Percentiles rank a stretch among this genome's conserved stretches.
These are phyloP conservation scores for Macrotrachela quadricornifera DNA, from an alignment of 1,140 invertebrate genomes.

Conservation along the genomic window DNA sequence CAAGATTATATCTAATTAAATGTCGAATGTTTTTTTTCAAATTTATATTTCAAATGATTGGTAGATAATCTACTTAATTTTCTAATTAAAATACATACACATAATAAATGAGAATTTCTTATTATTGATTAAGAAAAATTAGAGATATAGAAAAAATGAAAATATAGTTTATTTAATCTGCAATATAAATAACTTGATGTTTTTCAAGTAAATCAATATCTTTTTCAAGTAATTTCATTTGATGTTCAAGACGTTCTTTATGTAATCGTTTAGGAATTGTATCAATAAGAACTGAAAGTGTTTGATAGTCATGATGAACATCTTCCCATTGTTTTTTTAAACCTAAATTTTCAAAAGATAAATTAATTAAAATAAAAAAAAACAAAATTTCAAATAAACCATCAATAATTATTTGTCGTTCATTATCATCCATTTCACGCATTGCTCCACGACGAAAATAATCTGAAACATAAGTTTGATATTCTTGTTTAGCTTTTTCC, in stretches of 20 bases:
- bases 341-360: constrained; percentile 33
- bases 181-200: constrained; percentile 50
- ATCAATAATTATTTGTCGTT: constrained; percentile 23
- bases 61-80: too few species aligned
- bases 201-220: constrained; percentile 58
- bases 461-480: constrained; percentile 25
- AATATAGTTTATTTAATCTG: constrained; percentile 15
- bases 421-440: constrained; percentile 25
- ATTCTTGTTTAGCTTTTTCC: constrained; percentile 24
- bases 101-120: too few species aligned
- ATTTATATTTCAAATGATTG: too few species aligned
- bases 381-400: not conserved
- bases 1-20: too few species aligned
- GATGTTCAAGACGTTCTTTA: constrained; percentile 55
- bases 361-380: not conserved
- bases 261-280: constrained; percentile 52
- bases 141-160: too few species aligned
- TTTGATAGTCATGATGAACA: constrained; percentile 50
- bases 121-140: too few species aligned
- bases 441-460: constrained; percentile 23
- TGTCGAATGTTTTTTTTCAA: too few species aligned
- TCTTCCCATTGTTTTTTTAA: constrained; percentile 58
- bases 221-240: constrained; percentile 55
- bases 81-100: too few species aligned
- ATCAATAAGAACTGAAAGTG: constrained; percentile 55